Base-by-base conservation (phyloP, 1,140 invertebrate genomes). In the Maniola jurtina region DNA sequence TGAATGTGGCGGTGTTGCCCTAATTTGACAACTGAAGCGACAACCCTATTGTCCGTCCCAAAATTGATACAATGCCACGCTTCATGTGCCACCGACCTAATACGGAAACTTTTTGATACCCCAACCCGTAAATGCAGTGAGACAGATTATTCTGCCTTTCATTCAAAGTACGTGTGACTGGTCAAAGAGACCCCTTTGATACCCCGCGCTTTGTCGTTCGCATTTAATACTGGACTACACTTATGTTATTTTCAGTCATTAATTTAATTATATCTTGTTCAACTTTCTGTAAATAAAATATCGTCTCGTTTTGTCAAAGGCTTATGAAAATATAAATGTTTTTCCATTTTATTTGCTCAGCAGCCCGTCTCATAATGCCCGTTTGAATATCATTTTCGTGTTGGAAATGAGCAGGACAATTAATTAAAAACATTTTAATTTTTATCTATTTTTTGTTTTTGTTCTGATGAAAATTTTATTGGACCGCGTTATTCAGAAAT, bases 161-260 rank as follows among this genome's bases (percentile, higher is more conserved):
- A 72, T 77, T 79, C 68, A 71, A 63, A 62, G 60, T 71, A 75
- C 76, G 73, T 77, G 73, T 73, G 81, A 80, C 66, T 75, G 70
- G 81, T 85, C 81, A 85, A 85, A 85, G 83, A 69, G 70, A 61
- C 61, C 64, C 71, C 76, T 81, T 83, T 81, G 79, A 81, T 77
- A 76, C 64, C 62, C 66, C 50, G 61, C 66, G 66, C 68, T 74
- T 74, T 75, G 75, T 72, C 69, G 64, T 71, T 40, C 62, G 50
- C 42, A 71, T 71, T 71, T 71, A 66, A 64, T 71, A 52, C 69
- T 15, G 52, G 67, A 61, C 67, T 65, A 65, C 63, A 70, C 68
- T 65, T 70, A 64, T 60, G 57, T 64, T 64, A 64, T 61, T 70
- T n/a, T 70, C 45, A 45, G 25, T 65, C 45, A 59, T 68, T 68